Evolutionary conservation across 2,888 invertebrate genomes (phyloP).

Genomic region (Tenthredo mesomela): DNA sequence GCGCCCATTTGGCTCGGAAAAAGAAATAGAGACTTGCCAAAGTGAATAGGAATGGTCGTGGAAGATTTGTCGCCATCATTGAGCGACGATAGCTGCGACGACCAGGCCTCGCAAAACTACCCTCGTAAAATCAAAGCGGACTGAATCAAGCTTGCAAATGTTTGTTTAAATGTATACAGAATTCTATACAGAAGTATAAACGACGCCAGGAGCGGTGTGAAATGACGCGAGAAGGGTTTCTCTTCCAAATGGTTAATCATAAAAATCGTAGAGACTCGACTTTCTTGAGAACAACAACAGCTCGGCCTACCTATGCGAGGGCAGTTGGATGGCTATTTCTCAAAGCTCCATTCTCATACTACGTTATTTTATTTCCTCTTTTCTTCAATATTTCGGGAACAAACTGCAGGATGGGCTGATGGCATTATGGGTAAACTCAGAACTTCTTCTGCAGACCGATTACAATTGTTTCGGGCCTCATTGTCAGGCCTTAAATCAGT

Average conservation of each 20-base stretch:
- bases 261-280: background rate
- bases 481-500: background rate
- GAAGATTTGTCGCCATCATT: background rate
- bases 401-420: background rate
- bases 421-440: background rate
- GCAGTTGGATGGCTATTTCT: background rate
- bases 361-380: background rate
- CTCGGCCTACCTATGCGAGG: background rate
- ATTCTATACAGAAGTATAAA: background rate
- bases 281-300: background rate
- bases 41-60: background rate
- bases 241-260: background rate
- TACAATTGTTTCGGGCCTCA: background rate
- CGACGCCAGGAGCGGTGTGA: background rate
- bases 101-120: background rate
- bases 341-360: background rate
- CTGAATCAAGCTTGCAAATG: background rate
- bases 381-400: background rate
- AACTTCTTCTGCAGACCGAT: background rate
- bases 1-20: background rate
- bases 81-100: background rate
- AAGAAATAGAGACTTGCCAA: background rate
- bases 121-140: slow-evolving; percentile 8
- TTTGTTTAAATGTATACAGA: background rate
- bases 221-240: background rate